Conservation (phyloP, 2,888 invertebrate species). For the Melieria crassipennis region DNA sequence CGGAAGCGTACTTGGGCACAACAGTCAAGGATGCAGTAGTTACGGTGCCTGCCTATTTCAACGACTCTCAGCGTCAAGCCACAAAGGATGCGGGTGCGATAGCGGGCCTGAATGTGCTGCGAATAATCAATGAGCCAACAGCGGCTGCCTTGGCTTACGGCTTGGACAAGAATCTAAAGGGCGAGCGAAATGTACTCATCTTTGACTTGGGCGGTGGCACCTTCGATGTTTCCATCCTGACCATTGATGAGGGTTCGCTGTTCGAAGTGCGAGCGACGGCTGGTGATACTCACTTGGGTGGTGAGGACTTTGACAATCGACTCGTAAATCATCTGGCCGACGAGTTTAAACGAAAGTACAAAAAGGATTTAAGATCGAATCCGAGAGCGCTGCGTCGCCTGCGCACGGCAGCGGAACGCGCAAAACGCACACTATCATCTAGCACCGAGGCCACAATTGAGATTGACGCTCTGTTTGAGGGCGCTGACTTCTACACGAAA, state of each 20-base stretch:
- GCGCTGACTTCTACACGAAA: slow-evolving; percentile 77
- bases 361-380: slow-evolving; percentile 74
- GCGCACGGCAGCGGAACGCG: slow-evolving; percentile 80
- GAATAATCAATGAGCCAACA: slow-evolving; percentile 93
- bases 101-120: slow-evolving; percentile 87
- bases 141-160: slow-evolving; percentile 94
- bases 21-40: slow-evolving; percentile 85
- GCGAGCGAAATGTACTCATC: slow-evolving; percentile 84
- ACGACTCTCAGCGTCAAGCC: slow-evolving; percentile 88
- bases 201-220: slow-evolving; percentile 78
- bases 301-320: slow-evolving; percentile 89
- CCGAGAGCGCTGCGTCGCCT: slow-evolving; percentile 74
- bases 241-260: slow-evolving; percentile 87
- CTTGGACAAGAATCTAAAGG: slow-evolving; percentile 82
- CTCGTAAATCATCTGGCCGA: slow-evolving; percentile 86
- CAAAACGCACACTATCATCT: slow-evolving; percentile 81
- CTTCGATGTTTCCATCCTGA: slow-evolving; percentile 93
- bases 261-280: slow-evolving; percentile 94
- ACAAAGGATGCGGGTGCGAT: slow-evolving; percentile 94
- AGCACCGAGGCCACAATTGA: slow-evolving; percentile 80
- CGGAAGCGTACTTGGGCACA: slow-evolving; percentile 87
- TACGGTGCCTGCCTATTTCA: slow-evolving; percentile 91
- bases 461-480: slow-evolving; percentile 78
- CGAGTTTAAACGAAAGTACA: slow-evolving; percentile 83
- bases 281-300: slow-evolving; percentile 92